Evolutionary conservation across 2,113 vertebrate genomes (phyloP), one percentile per base, ranked within the genome.

Genomic region (Vanacampus margaritifer): DNA sequence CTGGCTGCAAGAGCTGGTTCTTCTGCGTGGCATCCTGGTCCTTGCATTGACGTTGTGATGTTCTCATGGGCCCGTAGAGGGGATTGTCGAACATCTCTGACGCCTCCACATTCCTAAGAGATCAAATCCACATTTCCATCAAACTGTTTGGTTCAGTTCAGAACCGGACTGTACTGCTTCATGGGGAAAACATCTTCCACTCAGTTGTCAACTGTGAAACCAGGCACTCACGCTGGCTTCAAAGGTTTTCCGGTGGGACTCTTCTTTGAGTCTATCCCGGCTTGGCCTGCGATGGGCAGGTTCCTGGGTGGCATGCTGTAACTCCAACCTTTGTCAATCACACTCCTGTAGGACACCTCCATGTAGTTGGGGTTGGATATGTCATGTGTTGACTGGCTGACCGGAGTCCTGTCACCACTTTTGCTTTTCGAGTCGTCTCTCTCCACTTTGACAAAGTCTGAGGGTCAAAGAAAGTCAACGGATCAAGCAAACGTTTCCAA

Each of bases 1-100:
- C 94, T 2, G 84, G 87, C 35, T 87, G 79, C 3, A 64, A 56
- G 0, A 68, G 82, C 32, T 88, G 89, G 39, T 97, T 94, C 84
- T 92, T 94, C 35, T 90, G 91, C 3, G 14, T 39, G 13, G 78
- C 28, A 11, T 93, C 94, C 60, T 92, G 93, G 32, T 95, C 95
- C 65, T 93, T 96, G 80, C 71, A 66, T 50, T 84, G 37, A 3
- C 37, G 35, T 1, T 32, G 63, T 51, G 91, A 84, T 46, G 91
- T 81, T 46, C 50, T 82, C 91, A 93, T 91, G 0, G 92, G 91
- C 17, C 93, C 96, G 0, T 99, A 99, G 1, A 99, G 90, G 0
- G 97, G 97, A 82, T 99, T 99, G 69, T 97, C 95, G 7, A 99
- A 94, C 96, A 99, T 98, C 89, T 94, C 95, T 0, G 94, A 89